These are phyloP conservation scores for Capitulum mitella DNA, from an alignment of 2,888 invertebrate species.

Conservation along the genomic window DNA sequence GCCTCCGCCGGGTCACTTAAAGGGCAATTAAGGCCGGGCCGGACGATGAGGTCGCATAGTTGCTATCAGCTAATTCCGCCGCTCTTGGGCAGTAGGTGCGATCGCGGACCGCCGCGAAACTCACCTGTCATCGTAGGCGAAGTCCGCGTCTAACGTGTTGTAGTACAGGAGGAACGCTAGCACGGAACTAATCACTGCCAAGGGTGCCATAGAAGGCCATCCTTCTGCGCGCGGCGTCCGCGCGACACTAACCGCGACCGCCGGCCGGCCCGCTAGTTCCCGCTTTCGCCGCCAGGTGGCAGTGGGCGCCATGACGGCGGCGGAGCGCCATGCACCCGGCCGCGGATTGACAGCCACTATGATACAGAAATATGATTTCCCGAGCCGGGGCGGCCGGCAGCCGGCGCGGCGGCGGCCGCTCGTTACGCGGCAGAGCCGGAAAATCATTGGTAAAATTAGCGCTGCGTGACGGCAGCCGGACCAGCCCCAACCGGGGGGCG, in stretches of 20 bases:
- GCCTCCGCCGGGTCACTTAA: neutral
- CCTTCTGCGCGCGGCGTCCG: slow-evolving; percentile 34
- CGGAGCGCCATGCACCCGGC: slow-evolving; percentile 27
- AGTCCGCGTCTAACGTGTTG: slow-evolving; percentile 48
- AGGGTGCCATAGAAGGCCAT: slow-evolving; percentile 37
- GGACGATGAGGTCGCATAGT: too few species aligned
- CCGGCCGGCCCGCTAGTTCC: slow-evolving; percentile 30
- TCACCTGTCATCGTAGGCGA: slow-evolving; percentile 50
- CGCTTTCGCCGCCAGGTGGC: slow-evolving; percentile 27
- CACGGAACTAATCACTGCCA: slow-evolving; percentile 37
- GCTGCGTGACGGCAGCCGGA: neutral
- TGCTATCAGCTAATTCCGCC: too few species aligned
- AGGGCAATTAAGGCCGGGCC: neutral
- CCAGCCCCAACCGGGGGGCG: neutral
- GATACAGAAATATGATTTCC: neutral
- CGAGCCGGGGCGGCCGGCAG: neutral
- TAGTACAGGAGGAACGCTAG: slow-evolving; percentile 45
- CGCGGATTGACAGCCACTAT: slow-evolving; percentile 29
- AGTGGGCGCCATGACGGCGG: slow-evolving; percentile 29
- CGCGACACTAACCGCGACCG: slow-evolving; percentile 33
- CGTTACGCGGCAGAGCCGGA: slow-evolving; percentile 12
- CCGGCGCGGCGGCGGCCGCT: neutral
- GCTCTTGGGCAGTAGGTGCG: too few species aligned
- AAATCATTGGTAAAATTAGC: slow-evolving; percentile 23
- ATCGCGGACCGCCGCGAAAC: too few species aligned